Evolutionary conservation across 2,797 vertebrate genomes (phyloP).

Genomic region (Erpetoichthys calabaricus): DNA sequence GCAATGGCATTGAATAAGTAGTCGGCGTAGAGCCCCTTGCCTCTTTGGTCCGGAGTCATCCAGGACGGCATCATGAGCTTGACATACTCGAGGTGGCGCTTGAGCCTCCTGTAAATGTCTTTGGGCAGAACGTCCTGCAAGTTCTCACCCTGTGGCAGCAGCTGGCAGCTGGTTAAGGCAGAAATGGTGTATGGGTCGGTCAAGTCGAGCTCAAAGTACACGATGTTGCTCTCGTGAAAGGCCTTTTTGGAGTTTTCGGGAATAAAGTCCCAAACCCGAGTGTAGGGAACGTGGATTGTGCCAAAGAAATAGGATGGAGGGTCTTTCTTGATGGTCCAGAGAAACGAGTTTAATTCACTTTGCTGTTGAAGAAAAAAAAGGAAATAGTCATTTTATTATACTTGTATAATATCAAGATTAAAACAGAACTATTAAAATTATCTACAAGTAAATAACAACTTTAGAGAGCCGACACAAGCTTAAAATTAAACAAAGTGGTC

Average conservation of each 20-base stretch:
- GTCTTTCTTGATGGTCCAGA: constrained; percentile 79
- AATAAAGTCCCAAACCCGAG: constrained; percentile 74
- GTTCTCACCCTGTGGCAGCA: constrained; percentile 68
- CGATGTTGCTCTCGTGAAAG: constrained; percentile 69
- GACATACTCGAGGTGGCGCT: constrained; percentile 69
- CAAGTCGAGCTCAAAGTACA: constrained; percentile 80
- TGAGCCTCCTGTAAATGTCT: constrained; percentile 66
- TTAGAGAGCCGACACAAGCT: too few relatives aligned
- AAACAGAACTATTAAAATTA: too few relatives aligned
- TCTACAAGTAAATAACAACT: too few relatives aligned
- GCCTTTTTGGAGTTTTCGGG: constrained; percentile 75
- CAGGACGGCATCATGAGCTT: constrained; percentile 79
- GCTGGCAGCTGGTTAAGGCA: constrained; percentile 69
- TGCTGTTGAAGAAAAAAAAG: constrained; percentile 40
- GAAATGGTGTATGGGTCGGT: constrained; percentile 72
- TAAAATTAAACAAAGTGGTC: too few relatives aligned
- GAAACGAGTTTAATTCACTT: constrained; percentile 74
- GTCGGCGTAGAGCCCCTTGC: constrained; percentile 73
- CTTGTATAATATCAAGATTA: too few relatives aligned
- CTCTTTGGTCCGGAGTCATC: constrained; percentile 76
- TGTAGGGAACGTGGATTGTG: constrained; percentile 77
- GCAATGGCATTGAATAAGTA: constrained; percentile 80
- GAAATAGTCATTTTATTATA: neutral
- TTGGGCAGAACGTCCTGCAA: constrained; percentile 69
- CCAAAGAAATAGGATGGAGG: constrained; percentile 78